Base-by-base conservation (phyloP, 30 jellyfish, hydroid and myxozoan genomes). In the Aurelia coerulea region DNA sequence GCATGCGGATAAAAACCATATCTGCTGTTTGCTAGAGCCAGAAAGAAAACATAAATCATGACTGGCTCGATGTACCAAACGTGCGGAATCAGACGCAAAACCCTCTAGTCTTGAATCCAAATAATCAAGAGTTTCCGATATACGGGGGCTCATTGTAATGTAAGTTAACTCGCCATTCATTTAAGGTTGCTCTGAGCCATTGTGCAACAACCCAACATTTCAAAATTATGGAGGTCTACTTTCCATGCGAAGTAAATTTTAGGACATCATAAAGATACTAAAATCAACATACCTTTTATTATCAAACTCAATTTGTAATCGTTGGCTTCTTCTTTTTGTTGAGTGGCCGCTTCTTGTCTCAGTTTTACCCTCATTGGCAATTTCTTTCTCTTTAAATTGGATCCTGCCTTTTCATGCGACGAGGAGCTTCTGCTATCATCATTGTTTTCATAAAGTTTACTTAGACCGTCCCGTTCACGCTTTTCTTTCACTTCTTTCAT, bases 291-390 rank as follows among this genome's bases (percentile, higher is more conserved):
- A 91, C 98, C 98, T 91, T 91, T 91, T 12, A 91, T 69, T 1
- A 91, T 60, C 41, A 92, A 37, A 66, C 92, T 83, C 52, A 92
- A 35, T 29, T 66, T 87, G 66, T 59, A 31, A n/a, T 77, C 77
- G 49, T 73, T 85, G 10, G 42, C 65, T 8, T 78, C 83, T 8
- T 73, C 78, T 6, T n/a, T 53, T 5, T 85, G 66, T 34, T 35
- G 67, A 32, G 80, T 16, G 33, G 97, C 90, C 41, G 98, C 98
- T 62, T 93, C 84, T 51, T 72, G 85, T 41, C 98, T 75, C 68
- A 86, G 79, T 41, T 83, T 53, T 5, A 93, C 87, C 7, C 98
- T 88, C 52, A 84, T 32, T 54, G 98, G 98, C 31, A 93, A 67
- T 72, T 76, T 75, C 58, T 90, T 84, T 41, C 83, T 62, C 18